Base-by-base conservation (phyloP, 2,888 invertebrate species). In the Seira sanloemensis region DNA sequence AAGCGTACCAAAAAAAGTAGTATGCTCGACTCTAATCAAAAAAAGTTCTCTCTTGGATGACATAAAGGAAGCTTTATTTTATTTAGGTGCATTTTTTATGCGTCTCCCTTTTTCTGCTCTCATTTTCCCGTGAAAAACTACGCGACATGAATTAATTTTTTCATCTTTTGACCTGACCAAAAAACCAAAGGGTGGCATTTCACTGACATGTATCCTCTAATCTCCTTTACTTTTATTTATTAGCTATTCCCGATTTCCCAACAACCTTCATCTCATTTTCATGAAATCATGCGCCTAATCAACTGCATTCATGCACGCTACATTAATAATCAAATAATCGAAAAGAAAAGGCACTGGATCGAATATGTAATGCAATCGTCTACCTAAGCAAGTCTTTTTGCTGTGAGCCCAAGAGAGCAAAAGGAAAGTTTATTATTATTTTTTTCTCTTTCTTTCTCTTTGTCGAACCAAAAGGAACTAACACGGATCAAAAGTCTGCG, bases 241-340 rank as follows among this genome's bases (percentile, higher is more conserved):
- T 54, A 62, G 27, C 76, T 25, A 81, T 12, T 58, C 58, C 58
- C 12, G 58, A 58, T 81, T 81, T 81, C 75, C 58, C 2, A 58
- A 81, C 81, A 81, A 67, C 58, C 58, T 58, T 58, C 69, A 69
- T 65, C 67, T 37, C 26, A 71, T 71, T 26, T 66, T 24, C 46
- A 69, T 76, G 65, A 81, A 58, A 66, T 75, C 76, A 81, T 80
- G 80, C 75, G 80, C 66, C 69, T 80, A 74, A 80, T 80, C 69
- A 80, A 80, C 69, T 68, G 62, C 68, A 26, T 26, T 25, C 27
- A 26, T 19, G 62, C 74, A 74, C 65, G 74, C 74, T 74, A 74
- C 62, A 27, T 74, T 74, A 74, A 65, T 65, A 74, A 74, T 62
- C 62, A 74, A 74, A 58, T 58, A 58, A 58, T 58, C 16, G n/a